These are phyloP conservation scores for Promerops cafer DNA, from an alignment of 2,113 vertebrate genomes.

Conservation along the genomic window DNA sequence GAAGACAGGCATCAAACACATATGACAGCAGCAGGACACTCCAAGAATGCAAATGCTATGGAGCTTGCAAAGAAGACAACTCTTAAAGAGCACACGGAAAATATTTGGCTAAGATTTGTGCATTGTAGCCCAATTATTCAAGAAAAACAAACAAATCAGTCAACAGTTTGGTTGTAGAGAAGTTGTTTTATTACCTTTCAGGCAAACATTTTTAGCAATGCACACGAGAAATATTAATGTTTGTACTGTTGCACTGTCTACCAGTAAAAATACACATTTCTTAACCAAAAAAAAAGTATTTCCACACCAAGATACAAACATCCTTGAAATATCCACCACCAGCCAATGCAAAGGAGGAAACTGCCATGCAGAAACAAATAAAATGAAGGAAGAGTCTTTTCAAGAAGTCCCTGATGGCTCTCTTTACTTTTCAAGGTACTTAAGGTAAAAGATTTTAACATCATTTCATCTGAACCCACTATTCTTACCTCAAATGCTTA, in stretches of 20 bases:
- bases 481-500: neutral
- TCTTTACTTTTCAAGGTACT: neutral
- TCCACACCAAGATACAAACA: conserved; percentile 3
- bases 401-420: neutral
- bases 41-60: neutral
- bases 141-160: neutral
- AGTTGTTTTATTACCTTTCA: neutral
- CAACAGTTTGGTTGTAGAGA: neutral
- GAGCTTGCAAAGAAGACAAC: neutral
- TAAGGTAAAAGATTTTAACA: neutral
- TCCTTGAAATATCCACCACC: conserved; percentile 53
- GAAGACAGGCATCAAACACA: neutral
- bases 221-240: neutral
- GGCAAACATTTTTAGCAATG: neutral
- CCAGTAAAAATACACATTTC: neutral
- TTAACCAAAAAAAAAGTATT: conserved; percentile 22
- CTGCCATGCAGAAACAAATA: conserved; percentile 61
- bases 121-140: neutral
- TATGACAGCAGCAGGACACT: neutral
- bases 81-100: neutral
- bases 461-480: neutral
- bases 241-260: neutral
- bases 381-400: conserved; percentile 1
- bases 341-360: conserved; percentile 43
- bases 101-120: conserved; percentile 21